Conservation (phyloP, 2,888 invertebrate species). For the Agonopterix alstromeriana region DNA sequence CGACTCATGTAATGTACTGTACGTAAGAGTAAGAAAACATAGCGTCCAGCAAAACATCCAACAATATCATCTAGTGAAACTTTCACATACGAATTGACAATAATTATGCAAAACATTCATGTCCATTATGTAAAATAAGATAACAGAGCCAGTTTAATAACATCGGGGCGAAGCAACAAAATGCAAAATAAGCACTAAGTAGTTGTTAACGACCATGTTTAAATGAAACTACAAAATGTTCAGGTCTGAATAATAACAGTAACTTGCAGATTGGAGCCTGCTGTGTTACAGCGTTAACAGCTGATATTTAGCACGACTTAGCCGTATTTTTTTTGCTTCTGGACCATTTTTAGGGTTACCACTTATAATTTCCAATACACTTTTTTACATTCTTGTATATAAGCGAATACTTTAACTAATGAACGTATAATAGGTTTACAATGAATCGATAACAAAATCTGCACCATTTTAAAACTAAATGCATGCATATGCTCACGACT, state of each 20-base stretch:
- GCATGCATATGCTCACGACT: too few relatives aligned
- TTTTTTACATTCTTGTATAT: too few relatives aligned
- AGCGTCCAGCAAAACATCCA: too few relatives aligned
- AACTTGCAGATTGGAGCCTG: neutral
- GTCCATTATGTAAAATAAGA: conserved; percentile 21
- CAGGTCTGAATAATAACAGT: neutral
- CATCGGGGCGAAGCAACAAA: conserved; percentile 1
- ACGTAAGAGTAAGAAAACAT: too few relatives aligned
- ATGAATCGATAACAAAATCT: too few relatives aligned
- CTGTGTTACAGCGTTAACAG: neutral
- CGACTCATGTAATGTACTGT: too few relatives aligned
- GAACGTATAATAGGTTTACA: too few relatives aligned
- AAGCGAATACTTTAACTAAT: too few relatives aligned
- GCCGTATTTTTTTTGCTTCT: neutral
- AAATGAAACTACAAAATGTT: conserved; percentile 1
- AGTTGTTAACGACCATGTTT: conserved; percentile 5
- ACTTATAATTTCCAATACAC: too few relatives aligned
- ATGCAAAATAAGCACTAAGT: conserved; percentile 6
- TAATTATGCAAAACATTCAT: conserved; percentile 41
- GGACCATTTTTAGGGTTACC: too few relatives aligned
- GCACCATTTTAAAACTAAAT: too few relatives aligned
- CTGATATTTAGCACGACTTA: neutral
- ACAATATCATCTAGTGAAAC: conserved; percentile 9
- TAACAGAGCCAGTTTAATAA: conserved; percentile 5
- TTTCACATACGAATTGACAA: conserved; percentile 41